Evolutionary conservation across 2,888 invertebrate species (phyloP).

Genomic region (Phyllotreta striolata): DNA sequence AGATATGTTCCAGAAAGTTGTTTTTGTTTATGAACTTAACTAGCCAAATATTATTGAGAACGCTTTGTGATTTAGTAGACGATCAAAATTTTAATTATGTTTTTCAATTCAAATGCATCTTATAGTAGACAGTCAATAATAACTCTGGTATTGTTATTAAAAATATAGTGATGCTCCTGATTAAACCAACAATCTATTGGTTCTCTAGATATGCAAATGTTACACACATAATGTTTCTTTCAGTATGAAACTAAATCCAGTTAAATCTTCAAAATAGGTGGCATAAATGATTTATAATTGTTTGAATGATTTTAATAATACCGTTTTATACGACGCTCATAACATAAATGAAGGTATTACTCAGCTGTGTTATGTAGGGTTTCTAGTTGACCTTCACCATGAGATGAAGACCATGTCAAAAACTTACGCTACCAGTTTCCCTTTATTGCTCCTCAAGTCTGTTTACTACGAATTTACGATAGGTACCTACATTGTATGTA

Average conservation of each 20-base stretch:
- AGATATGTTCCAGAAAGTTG: neutral
- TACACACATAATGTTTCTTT: neutral
- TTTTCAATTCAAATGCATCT: conserved; percentile 2
- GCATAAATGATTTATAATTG: neutral
- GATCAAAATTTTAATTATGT: neutral
- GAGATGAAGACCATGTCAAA: conserved; percentile 29
- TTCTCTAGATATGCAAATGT: neutral
- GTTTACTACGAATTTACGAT: conserved; percentile 34
- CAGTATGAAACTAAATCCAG: too few species aligned
- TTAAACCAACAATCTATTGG: neutral
- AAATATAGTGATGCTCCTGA: neutral
- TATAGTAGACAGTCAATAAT: conserved; percentile 7
- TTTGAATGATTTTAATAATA: neutral
- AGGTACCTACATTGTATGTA: conserved; percentile 12
- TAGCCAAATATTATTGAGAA: conserved; percentile 9
- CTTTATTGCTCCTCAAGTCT: conserved; percentile 27
- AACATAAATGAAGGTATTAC: conserved; percentile 1
- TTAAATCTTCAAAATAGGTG: neutral
- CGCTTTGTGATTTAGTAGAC: neutral
- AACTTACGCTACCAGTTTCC: conserved; percentile 36
- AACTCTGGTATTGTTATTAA: neutral
- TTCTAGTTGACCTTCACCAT: conserved; percentile 27
- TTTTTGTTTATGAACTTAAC: conserved; percentile 1
- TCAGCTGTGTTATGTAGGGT: conserved; percentile 25
- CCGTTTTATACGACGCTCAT: neutral